Conservation (phyloP, 1,140 invertebrate species). For the Leptinotarsa texana region DNA sequence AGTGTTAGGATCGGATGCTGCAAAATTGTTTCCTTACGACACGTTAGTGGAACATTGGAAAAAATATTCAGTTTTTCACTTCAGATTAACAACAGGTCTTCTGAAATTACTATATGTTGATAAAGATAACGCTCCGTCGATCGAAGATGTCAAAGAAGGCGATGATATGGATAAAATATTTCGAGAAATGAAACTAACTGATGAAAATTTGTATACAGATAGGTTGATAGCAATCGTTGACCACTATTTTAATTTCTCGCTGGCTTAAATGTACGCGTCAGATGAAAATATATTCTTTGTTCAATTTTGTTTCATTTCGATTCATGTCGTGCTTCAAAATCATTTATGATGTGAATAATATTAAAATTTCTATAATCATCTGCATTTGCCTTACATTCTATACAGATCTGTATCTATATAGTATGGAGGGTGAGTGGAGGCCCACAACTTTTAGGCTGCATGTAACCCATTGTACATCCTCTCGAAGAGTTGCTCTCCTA, state of each 20-base stretch:
- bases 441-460: no score
- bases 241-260: neutral
- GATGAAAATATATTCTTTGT: no score
- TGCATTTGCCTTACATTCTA: no score
- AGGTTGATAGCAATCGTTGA: neutral
- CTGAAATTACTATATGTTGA: neutral
- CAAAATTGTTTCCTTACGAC: slow-evolving; percentile 8
- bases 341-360: no score
- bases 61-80: slow-evolving; percentile 18
- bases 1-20: neutral
- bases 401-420: no score
- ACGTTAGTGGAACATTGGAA: slow-evolving; percentile 30
- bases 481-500: no score
- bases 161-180: neutral
- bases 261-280: neutral
- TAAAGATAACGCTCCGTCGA: neutral
- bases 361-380: no score
- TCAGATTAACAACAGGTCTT: neutral
- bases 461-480: no score
- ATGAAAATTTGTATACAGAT: slow-evolving; percentile 1
- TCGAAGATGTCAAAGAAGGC: neutral
- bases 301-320: no score
- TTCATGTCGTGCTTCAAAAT: no score
- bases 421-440: no score
- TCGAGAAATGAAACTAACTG: neutral